Evolutionary conservation across 35 echinoderm and acorn worm genomes (phyloP).

Genomic region (Diadema setosum): DNA sequence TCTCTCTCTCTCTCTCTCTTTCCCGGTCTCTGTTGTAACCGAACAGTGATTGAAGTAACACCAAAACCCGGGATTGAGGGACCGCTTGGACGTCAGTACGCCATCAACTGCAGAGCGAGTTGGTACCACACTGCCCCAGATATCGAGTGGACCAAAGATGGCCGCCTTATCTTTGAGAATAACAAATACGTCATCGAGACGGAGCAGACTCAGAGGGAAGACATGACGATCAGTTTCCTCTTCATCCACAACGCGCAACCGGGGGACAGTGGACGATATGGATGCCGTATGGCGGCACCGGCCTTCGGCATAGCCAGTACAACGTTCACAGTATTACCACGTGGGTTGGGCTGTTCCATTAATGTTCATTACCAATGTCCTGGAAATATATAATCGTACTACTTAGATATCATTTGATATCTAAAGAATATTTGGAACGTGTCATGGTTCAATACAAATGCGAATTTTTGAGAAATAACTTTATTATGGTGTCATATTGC

Average conservation of each 20-base stretch:
- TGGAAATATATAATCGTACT: no score
- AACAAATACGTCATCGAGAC: slow-evolving; percentile 4
- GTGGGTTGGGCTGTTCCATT: background rate
- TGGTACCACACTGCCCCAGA: background rate
- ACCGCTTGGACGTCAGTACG: background rate
- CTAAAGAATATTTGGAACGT: no score
- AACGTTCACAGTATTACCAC: background rate
- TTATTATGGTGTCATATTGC: no score
- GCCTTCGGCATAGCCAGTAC: background rate
- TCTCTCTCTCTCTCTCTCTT: no score
- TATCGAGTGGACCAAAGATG: background rate
- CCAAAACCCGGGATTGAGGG: background rate
- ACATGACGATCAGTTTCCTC: background rate
- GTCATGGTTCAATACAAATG: no score
- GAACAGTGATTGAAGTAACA: background rate
- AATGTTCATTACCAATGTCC: no score
- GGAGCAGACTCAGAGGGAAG: background rate
- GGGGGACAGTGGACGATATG: background rate
- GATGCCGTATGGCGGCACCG: background rate
- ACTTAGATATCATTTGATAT: no score
- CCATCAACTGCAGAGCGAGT: background rate
- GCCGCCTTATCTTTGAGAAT: background rate
- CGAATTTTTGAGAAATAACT: no score
- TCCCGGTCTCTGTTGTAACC: no score
- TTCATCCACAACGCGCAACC: background rate